phyloP scores from a whole-genome alignment of 2,888 invertebrate species.

The Diplolepis rosae region DNA sequence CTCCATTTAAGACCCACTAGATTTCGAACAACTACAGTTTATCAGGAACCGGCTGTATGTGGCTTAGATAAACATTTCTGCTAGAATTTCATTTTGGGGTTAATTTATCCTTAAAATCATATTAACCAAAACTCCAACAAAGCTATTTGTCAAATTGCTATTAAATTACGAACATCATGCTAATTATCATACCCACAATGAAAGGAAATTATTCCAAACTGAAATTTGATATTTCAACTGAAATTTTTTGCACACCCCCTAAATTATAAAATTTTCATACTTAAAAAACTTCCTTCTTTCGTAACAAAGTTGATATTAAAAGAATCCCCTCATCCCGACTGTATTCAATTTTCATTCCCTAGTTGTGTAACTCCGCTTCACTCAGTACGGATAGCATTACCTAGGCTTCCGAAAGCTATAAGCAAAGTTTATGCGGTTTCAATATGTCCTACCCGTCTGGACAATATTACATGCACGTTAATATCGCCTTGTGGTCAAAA shows the following conservation, averaged over 20 bases:
- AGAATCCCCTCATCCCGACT: background rate
- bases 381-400: slow-evolving; percentile 6
- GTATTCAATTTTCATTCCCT: background rate
- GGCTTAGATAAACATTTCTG: slow-evolving; percentile 58
- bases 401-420: slow-evolving; percentile 54
- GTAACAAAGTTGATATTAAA: background rate
- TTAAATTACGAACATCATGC: background rate
- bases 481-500: slow-evolving; percentile 70
- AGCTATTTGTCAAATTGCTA: background rate
- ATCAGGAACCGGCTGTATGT: slow-evolving; percentile 58
- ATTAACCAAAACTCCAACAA: background rate
- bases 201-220: too few species aligned
- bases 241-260: too few species aligned
- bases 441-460: slow-evolving; percentile 69
- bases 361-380: slow-evolving; percentile 23
- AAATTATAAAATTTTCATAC: too few species aligned
- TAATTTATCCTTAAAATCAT: background rate
- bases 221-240: too few species aligned
- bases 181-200: too few species aligned
- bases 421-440: slow-evolving; percentile 73
- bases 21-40: slow-evolving; percentile 60
- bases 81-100: slow-evolving; percentile 29
- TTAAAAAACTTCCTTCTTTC: background rate
- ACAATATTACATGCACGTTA: slow-evolving; percentile 70
- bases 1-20: slow-evolving; percentile 56